Evolutionary conservation across 2,888 invertebrate species (phyloP), one percentile per base, ranked within the genome.

Genomic region (Stenchaetothrips biformis): DNA sequence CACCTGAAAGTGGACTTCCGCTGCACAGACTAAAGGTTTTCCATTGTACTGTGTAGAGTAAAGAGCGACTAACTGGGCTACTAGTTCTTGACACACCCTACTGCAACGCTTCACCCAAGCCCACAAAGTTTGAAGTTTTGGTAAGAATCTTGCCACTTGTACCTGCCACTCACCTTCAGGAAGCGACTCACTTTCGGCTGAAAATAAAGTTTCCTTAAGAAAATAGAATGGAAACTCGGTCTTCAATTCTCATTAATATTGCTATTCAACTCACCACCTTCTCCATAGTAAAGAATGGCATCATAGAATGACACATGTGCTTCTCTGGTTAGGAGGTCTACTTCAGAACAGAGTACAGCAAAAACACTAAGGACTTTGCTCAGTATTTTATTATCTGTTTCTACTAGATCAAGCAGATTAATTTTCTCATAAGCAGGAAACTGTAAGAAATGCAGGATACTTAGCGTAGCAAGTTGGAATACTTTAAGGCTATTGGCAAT

Each of bases 381-480:
- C 84, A 96, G 89, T 79, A 92, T 88, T 85, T 93, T 93, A 85
- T 95, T 95, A 86, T 96, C 95, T 47, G 95, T 94, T 83, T 93
- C 92, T 16, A 94, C 91, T 82, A 96, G 86, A 83, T 93, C 91
- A 53, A 93, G 87, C 53, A 94, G 86, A 7, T 90, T 88, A 18
- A 92, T 88, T 83, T 91, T 89, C 87, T 95, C 95, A 83, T 87
- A 88, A 2, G 91, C 89, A 80, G 87, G 85, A 82, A 88, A 88
- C 85, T 88, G 81, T 53, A 53, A 53, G 18, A 13, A 6, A 53
- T 0, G 13, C 16, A 13, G 53, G 53, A 18, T 4, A 48, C 6
- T 16, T 53, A 13, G 18, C 16, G 47, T n/a, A 53, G 25, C 47
- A 16, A n/a, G 1, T 25, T 16, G 7, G 27, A 47, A 80, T 21